Evolutionary conservation across 2,797 vertebrate species (phyloP).

Genomic region (Eleutherodactylus coqui): DNA sequence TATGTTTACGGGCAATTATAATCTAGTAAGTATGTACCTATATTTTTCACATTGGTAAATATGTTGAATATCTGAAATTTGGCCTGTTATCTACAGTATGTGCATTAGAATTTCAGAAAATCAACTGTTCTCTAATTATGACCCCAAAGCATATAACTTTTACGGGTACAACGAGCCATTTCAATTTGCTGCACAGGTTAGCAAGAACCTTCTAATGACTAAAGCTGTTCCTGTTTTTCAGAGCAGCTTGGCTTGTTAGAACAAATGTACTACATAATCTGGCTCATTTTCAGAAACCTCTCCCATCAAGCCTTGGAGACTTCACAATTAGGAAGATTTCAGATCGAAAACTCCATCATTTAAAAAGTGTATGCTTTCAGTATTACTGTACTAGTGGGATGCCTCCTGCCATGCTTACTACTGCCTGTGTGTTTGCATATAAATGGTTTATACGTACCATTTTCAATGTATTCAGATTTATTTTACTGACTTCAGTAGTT

Average conservation of each 20-base stretch:
- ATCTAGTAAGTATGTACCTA: no score
- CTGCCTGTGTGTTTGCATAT: background rate
- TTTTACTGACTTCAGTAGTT: background rate
- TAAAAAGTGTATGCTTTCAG: background rate
- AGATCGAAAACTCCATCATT: background rate
- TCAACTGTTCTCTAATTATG: conserved; percentile 11
- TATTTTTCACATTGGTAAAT: background rate
- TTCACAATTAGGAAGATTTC: conserved; percentile 24
- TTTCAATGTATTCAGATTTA: background rate
- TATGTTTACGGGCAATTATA: no score
- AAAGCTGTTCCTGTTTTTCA: conserved; percentile 50
- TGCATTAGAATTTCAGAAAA: background rate
- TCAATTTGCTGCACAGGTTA: conserved; percentile 43
- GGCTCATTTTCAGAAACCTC: conserved; percentile 37
- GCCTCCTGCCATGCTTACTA: background rate
- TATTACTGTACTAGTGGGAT: background rate
- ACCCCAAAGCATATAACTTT: conserved; percentile 19
- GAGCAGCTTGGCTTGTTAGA: conserved; percentile 49
- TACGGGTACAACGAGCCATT: conserved; percentile 38
- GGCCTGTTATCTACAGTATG: background rate
- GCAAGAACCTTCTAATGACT: conserved; percentile 45
- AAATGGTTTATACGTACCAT: background rate
- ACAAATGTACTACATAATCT: conserved; percentile 36
- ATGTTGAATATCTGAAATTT: background rate
- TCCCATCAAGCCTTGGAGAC: conserved; percentile 13